A percentile compares a stretch with the other conserved stretches of the same genome.
Evolutionary conservation across 2,888 invertebrate genomes (phyloP).

Genomic region (Campaea margaritaria): DNA sequence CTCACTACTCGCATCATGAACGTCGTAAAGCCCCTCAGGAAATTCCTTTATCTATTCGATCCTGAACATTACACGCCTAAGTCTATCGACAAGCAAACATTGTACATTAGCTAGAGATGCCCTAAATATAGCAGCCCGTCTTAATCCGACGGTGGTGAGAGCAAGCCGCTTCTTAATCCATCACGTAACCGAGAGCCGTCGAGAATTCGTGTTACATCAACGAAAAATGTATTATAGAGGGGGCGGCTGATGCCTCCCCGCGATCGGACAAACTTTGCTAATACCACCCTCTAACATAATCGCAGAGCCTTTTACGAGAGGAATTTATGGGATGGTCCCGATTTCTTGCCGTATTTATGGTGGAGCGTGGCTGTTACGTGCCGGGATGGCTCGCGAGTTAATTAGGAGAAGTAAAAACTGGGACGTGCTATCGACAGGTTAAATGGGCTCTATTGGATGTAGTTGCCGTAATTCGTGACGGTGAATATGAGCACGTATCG

Average conservation of each 20-base stretch:
- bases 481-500: conserved; percentile 32
- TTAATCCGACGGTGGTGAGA: conserved; percentile 80
- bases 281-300: conserved; percentile 85
- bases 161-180: conserved; percentile 83
- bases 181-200: conserved; percentile 85
- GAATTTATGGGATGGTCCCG: conserved; percentile 85
- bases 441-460: conserved; percentile 44
- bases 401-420: conserved; percentile 67
- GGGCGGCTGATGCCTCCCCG: conserved; percentile 60
- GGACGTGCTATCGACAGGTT: conserved; percentile 48
- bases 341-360: conserved; percentile 84
- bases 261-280: conserved; percentile 85
- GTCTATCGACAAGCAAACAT: conserved; percentile 79
- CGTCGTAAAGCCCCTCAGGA: conserved; percentile 37
- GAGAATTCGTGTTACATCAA: conserved; percentile 86
- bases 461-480: conserved; percentile 30
- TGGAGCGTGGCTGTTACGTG: conserved; percentile 78
- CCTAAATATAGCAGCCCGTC: conserved; percentile 79
- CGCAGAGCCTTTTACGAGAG: conserved; percentile 85
- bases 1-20: too few species aligned
- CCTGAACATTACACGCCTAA: conserved; percentile 65
- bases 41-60: conserved; percentile 52
- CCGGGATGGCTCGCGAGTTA: conserved; percentile 72
- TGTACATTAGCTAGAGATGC: conserved; percentile 79
- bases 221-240: conserved; percentile 85